These are phyloP conservation scores for Diloba caeruleocephala DNA, from an alignment of 2,888 invertebrate genomes.

Conservation along the genomic window DNA sequence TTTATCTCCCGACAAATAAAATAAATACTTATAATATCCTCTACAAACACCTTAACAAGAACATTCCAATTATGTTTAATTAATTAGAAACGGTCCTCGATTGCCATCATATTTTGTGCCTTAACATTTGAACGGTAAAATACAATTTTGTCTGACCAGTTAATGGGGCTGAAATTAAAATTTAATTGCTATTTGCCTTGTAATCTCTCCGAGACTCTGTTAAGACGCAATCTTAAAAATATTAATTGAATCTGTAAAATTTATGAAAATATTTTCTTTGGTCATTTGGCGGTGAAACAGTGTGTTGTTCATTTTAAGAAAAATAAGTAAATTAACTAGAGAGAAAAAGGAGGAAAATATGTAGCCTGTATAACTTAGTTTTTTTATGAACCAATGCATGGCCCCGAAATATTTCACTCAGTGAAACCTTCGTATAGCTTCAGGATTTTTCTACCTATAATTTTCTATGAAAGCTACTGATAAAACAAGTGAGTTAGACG, in stretches of 20 bases:
- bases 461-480: no score
- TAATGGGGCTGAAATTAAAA: slow-evolving; percentile 34
- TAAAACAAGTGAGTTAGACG: no score
- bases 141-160: slow-evolving; percentile 25
- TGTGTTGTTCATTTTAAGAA: background rate
- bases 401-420: no score
- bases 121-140: slow-evolving; percentile 19
- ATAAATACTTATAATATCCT: slow-evolving; percentile 21
- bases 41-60: slow-evolving; percentile 35
- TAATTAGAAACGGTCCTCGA: slow-evolving; percentile 34
- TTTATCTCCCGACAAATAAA: slow-evolving; percentile 36
- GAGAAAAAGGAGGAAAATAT: no score
- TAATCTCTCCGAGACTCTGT: slow-evolving; percentile 35
- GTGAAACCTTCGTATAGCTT: no score
- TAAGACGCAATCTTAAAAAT: slow-evolving; percentile 41
- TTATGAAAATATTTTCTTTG: slow-evolving; percentile 31
- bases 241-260: slow-evolving; percentile 48
- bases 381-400: no score
- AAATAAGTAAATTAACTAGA: background rate
- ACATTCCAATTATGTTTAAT: slow-evolving; percentile 47
- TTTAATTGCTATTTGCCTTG: slow-evolving; percentile 53
- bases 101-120: slow-evolving; percentile 21
- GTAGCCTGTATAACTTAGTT: no score
- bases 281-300: slow-evolving; percentile 8
- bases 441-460: no score